Evolutionary conservation across 1,140 invertebrate species (phyloP), one percentile per base, ranked within the genome.

Genomic region (Patella vulgata): DNA sequence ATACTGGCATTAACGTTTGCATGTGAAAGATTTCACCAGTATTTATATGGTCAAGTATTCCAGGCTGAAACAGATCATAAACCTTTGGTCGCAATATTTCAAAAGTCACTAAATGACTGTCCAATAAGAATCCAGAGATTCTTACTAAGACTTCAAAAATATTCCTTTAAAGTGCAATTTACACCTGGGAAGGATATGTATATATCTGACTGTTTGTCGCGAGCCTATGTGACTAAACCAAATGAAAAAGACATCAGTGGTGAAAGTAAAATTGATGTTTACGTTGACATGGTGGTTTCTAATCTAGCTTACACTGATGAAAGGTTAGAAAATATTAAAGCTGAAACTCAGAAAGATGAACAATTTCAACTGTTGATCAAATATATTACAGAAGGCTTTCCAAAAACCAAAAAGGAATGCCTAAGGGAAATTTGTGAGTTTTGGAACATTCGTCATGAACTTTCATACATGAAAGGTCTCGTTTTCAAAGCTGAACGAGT

Each of bases 1-100:
- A 63, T 57, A 56, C 68, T 86, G 2, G 82, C 85, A 2, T 85
- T 87, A 30, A 52, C 73, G 6, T 80, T 74, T 73, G 77, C 74
- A 6, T 53, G 59, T 39, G 64, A 84, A 39, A 75, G 79, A 54
- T 86, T 85, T 74, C 71, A 84, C 17, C 17, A 43, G 3, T 25
- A 36, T 28, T 27, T 55, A n/a, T 27, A n/a, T 19, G 55, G 55
- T 14, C 40, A 28, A 43, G 27, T 44, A 21, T 61, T 61, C 40
- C 17, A 39, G 31, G 36, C 52, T 19, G 59, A 54, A 25, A 61
- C 50, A 28, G 59, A 54, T 23, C 59, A 54, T 43, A 61, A 61
- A 42, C 58, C 58, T 25, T 43, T 54, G 19, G 11, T 46, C 6
- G 11, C 51, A 30, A 14, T 61, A 17, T 40, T 61, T 33, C 39